A percentile compares a stretch with the other conserved stretches of the same genome.
These are phyloP conservation scores for Australoheros scitulus DNA, from an alignment of 2,113 vertebrate species.

Conservation along the genomic window DNA sequence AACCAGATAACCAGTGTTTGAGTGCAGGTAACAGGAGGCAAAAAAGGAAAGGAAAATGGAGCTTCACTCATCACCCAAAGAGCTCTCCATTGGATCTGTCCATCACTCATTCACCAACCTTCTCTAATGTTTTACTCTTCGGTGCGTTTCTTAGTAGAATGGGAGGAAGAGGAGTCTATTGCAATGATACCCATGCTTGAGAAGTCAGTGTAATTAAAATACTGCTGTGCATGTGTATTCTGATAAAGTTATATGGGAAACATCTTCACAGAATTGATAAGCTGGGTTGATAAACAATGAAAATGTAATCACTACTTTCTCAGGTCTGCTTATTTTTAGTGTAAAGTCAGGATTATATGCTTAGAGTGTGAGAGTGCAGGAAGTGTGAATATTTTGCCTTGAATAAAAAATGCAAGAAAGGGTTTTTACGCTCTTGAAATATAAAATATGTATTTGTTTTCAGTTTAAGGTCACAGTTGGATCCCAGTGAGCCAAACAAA, in stretches of 20 bases:
- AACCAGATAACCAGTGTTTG: too few relatives aligned
- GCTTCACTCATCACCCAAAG: constrained; percentile 14
- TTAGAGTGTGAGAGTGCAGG: background rate
- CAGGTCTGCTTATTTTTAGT: background rate
- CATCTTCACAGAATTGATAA: fast-evolving
- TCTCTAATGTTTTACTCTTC: background rate
- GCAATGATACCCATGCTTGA: background rate
- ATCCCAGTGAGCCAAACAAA: background rate
- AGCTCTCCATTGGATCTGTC: background rate
- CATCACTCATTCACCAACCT: background rate
- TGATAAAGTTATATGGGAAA: background rate
- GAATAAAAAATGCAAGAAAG: too few relatives aligned
- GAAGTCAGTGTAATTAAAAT: constrained; percentile 8
- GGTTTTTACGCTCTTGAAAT: background rate
- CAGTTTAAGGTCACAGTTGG: background rate
- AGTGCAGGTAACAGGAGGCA: too few relatives aligned
- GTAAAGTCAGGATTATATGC: background rate
- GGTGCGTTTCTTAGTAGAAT: background rate
- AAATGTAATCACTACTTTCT: background rate
- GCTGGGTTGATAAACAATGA: background rate
- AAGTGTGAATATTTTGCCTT: background rate
- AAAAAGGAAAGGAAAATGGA: background rate
- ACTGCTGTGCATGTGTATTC: background rate
- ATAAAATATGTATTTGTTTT: background rate
- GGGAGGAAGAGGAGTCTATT: background rate